Percentiles rank a stretch among this genome's conserved stretches.
phyloP scores from a whole-genome alignment of 2,888 invertebrate species.

The Griposia aprilina region DNA sequence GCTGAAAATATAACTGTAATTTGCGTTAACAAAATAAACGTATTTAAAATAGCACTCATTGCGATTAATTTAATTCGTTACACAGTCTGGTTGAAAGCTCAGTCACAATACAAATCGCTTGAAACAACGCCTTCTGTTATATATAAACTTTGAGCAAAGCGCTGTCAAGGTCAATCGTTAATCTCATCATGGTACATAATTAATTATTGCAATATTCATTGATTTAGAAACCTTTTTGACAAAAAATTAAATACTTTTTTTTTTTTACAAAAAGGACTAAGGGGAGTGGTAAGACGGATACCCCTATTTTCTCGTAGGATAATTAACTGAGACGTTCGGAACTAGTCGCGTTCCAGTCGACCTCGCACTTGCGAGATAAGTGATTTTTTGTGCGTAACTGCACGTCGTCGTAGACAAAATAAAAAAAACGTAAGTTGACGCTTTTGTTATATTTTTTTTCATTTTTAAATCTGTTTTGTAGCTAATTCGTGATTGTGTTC shows the following conservation, averaged over 20 bases:
- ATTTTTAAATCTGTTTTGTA: background rate
- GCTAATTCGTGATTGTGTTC: background rate
- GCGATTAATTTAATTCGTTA: constrained; percentile 43
- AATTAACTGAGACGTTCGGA: background rate
- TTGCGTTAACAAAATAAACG: constrained; percentile 69
- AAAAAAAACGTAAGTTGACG: background rate
- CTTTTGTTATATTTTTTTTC: background rate
- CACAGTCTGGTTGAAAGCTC: constrained; percentile 70
- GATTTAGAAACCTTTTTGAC: background rate
- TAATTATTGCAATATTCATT: constrained; percentile 7
- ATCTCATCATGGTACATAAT: constrained; percentile 36
- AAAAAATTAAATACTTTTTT: no score
- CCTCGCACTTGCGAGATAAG: background rate
- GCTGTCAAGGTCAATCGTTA: constrained; percentile 66
- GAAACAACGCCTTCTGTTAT: constrained; percentile 60
- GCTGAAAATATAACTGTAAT: constrained; percentile 67
- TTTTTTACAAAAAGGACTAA: no score
- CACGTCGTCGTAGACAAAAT: background rate
- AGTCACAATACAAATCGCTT: constrained; percentile 65
- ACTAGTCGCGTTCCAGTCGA: background rate
- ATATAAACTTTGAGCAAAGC: constrained; percentile 71
- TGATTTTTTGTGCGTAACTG: background rate
- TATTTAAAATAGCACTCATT: constrained; percentile 71
- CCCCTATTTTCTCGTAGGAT: background rate
- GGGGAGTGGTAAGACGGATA: background rate